phyloP scores from a whole-genome alignment of 2,797 vertebrate genomes.

The Anniella stebbinsi region DNA sequence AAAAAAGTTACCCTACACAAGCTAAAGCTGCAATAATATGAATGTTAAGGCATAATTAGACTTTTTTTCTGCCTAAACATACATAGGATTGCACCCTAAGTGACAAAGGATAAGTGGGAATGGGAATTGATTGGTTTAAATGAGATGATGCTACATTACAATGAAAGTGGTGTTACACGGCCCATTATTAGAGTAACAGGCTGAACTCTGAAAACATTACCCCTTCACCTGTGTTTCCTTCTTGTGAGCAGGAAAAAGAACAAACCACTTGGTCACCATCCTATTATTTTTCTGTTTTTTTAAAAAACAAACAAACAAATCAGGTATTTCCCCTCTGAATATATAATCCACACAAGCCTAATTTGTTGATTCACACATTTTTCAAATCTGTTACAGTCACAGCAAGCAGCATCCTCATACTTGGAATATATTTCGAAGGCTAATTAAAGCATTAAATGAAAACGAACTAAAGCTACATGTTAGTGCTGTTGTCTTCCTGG shows the following conservation, averaged over 20 bases:
- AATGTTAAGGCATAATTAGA: no score
- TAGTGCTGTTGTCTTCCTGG: neutral
- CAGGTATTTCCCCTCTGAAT: neutral
- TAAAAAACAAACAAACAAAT: neutral
- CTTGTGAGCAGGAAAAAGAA: neutral
- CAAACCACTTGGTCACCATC: neutral
- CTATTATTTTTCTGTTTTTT: no score
- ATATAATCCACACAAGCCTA: neutral
- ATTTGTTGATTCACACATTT: neutral
- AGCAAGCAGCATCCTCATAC: accelerated
- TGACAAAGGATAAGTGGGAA: neutral
- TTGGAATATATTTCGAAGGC: neutral
- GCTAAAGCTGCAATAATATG: neutral
- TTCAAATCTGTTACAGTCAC: neutral
- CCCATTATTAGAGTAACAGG: neutral
- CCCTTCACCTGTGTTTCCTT: neutral
- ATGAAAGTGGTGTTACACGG: no score
- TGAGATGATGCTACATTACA: neutral
- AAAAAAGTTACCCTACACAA: neutral
- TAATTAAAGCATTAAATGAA: neutral
- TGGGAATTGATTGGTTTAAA: neutral
- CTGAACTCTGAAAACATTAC: neutral
- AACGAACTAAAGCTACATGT: neutral
- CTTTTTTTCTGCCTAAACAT: no score
- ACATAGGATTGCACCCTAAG: no score